Conservation (phyloP, 2,113 vertebrate species). For the Hemiprocne comata region DNA sequence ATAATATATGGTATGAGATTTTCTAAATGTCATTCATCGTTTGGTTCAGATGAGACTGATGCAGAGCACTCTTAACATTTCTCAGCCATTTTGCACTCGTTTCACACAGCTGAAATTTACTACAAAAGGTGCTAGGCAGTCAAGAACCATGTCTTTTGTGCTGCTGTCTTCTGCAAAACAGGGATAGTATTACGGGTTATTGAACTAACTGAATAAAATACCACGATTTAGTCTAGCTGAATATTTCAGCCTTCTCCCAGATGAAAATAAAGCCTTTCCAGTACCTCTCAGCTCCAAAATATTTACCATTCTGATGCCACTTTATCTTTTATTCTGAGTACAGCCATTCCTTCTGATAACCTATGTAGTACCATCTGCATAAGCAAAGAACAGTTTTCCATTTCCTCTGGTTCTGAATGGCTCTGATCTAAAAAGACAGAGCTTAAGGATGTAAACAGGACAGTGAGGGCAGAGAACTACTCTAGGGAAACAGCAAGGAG, state of each 20-base stretch:
- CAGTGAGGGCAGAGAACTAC: neutral
- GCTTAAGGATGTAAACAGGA: neutral
- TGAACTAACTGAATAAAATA: slow-evolving; percentile 43
- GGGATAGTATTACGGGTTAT: slow-evolving; percentile 12
- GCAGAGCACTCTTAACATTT: neutral
- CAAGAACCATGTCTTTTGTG: slow-evolving; percentile 32
- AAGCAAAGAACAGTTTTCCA: neutral
- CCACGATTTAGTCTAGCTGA: neutral
- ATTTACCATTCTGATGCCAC: slow-evolving; percentile 13
- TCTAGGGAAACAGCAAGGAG: neutral
- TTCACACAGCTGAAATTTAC: slow-evolving; percentile 30
- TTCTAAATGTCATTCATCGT: neutral
- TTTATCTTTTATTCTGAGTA: neutral
- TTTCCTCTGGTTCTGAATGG: neutral
- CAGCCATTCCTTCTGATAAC: neutral
- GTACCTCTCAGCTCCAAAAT: neutral
- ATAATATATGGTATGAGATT: neutral
- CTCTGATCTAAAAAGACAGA: neutral
- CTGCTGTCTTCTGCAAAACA: slow-evolving; percentile 31
- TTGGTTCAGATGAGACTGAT: neutral
- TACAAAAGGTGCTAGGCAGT: slow-evolving; percentile 17
- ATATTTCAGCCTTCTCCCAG: neutral
- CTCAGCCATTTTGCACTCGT: slow-evolving; percentile 17
- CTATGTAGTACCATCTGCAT: neutral
- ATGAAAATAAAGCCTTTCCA: slow-evolving; percentile 26